Conservation (phyloP, 2,888 invertebrate species). For the Ptilodon capucinus region DNA sequence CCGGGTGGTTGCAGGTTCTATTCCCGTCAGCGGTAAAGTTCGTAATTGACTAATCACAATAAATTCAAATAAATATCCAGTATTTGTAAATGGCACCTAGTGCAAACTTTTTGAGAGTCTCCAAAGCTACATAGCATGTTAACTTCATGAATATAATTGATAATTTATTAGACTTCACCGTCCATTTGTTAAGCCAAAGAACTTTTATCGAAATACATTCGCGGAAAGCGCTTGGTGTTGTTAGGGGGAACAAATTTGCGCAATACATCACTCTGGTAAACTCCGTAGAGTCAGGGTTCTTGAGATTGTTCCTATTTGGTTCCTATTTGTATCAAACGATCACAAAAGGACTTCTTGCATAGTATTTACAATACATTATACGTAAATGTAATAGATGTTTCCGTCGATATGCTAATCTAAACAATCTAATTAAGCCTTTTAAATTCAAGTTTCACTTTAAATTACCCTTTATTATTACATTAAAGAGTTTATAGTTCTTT, state of each 20-base stretch:
- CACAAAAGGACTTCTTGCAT: neutral
- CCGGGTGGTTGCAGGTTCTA: no score
- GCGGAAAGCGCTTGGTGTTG: neutral
- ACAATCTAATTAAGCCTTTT: neutral
- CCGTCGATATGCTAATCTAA: neutral
- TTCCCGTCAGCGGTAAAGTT: no score
- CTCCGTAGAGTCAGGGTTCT: neutral
- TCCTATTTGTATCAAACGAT: neutral
- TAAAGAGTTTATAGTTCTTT: no score
- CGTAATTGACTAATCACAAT: no score
- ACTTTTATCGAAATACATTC: neutral
- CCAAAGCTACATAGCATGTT: no score
- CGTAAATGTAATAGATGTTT: neutral
- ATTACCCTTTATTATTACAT: neutral
- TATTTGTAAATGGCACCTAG: no score
- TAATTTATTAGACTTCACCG: no score
- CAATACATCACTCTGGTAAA: neutral
- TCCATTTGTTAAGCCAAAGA: neutral
- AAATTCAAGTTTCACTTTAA: neutral
- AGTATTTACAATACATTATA: no score
- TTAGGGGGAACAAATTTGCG: constrained; percentile 1
- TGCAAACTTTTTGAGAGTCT: no score
- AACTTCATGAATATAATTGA: no score
- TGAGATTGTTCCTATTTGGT: neutral
- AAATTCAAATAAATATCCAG: no score